A percentile compares a stretch with the other conserved stretches of the same genome.
Conservation (phyloP, 2,888 invertebrate species). For the Drosophila greeni region DNA sequence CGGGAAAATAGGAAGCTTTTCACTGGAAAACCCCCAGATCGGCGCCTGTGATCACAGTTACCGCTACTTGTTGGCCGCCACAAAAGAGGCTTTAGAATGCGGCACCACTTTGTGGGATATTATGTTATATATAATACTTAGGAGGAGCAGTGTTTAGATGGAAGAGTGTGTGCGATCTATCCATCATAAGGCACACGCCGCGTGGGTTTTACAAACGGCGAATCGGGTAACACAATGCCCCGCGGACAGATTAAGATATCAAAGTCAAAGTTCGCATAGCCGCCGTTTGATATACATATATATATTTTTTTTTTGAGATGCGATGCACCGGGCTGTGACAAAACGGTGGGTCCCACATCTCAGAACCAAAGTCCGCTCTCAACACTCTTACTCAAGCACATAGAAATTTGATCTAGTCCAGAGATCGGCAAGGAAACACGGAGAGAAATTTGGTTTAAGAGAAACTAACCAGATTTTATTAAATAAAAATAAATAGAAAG, state of each 20-base stretch:
- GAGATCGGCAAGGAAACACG: slow-evolving; percentile 10
- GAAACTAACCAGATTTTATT: not conserved
- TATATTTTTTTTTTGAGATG: slow-evolving; percentile 6
- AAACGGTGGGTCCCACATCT: slow-evolving; percentile 45
- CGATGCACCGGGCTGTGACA: slow-evolving; percentile 66
- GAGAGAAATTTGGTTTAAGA: not conserved
- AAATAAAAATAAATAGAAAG: not conserved
- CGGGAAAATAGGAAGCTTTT: slow-evolving; percentile 36
- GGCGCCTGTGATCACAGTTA: slow-evolving; percentile 66
- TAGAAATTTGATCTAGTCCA: slow-evolving; percentile 60
- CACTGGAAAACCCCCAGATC: slow-evolving; percentile 37
- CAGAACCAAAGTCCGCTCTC: slow-evolving; percentile 45
- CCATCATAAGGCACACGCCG: slow-evolving; percentile 70
- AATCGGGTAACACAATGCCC: slow-evolving; percentile 63
- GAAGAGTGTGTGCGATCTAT: slow-evolving; percentile 35
- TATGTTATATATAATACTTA: slow-evolving; percentile 2
- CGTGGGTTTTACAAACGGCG: slow-evolving; percentile 18
- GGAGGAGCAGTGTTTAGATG: slow-evolving; percentile 16
- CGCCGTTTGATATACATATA: too few species aligned
- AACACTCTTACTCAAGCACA: slow-evolving; percentile 58
- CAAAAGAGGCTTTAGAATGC: slow-evolving; percentile 61
- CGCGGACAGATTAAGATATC: slow-evolving; percentile 68
- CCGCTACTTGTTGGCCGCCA: slow-evolving; percentile 67
- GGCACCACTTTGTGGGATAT: slow-evolving; percentile 52
- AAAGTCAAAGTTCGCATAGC: slow-evolving; percentile 69